Percentiles rank a stretch among this genome's conserved stretches.
Conservation (phyloP, 2,113 vertebrate species). For the Litocranius walleri region DNA sequence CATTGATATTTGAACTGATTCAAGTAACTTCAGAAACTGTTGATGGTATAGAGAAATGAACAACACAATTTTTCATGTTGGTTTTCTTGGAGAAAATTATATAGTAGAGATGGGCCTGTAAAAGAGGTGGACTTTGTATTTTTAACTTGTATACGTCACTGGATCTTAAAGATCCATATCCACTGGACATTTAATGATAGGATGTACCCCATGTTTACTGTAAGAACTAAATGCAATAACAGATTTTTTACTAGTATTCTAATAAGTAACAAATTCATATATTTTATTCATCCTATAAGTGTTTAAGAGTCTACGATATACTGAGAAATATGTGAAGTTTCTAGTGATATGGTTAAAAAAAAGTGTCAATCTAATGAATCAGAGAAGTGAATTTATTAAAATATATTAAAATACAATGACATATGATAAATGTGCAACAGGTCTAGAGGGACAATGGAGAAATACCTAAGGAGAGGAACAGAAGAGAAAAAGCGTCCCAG, state of each 20-base stretch:
- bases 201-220: background rate
- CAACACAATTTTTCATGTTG: background rate
- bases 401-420: background rate
- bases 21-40: background rate
- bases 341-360: background rate
- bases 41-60: background rate
- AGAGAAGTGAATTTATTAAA: background rate
- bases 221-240: background rate
- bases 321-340: background rate
- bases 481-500: background rate
- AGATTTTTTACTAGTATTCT: background rate
- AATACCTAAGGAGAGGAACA: background rate
- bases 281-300: background rate
- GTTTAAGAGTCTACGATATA: background rate
- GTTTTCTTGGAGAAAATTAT: background rate
- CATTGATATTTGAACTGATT: background rate
- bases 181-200: background rate
- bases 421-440: background rate
- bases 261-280: background rate
- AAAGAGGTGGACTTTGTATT: background rate
- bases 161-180: background rate
- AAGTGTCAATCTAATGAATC: background rate
- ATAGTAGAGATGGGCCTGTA: background rate
- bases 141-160: background rate
- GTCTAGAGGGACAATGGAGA: background rate